A percentile compares a stretch with the other conserved stretches of the same genome.
Conservation (phyloP, 2,113 vertebrate species). For the Pseudorasbora parva region DNA sequence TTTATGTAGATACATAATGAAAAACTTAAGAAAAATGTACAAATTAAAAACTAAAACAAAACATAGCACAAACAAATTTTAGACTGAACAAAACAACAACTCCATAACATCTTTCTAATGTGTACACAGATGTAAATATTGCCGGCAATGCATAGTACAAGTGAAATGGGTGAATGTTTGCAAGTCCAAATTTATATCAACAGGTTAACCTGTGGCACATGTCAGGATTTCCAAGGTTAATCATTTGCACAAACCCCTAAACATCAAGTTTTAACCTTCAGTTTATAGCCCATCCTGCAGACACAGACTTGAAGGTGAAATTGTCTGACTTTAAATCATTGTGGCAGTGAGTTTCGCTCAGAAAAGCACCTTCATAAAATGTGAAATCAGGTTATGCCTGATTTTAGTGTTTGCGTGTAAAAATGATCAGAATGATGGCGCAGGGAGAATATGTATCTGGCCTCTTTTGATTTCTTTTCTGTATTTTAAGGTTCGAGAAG, state of each 20-base stretch:
- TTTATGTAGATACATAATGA: too few relatives aligned
- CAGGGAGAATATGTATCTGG: background rate
- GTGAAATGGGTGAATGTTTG: too few relatives aligned
- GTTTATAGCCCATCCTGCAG: too few relatives aligned
- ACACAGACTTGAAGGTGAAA: background rate
- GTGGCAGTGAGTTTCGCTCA: background rate
- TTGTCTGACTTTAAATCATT: background rate
- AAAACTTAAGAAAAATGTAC: too few relatives aligned
- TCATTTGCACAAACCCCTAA: background rate
- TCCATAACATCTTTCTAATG: too few relatives aligned
- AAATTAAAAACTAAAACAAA: too few relatives aligned
- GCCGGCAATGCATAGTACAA: too few relatives aligned
- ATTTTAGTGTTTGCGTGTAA: background rate
- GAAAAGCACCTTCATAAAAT: background rate
- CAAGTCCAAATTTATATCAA: too few relatives aligned
- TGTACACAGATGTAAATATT: too few relatives aligned
- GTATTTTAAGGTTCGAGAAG: constrained; percentile 80
- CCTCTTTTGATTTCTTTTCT: background rate
- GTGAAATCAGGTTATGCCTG: background rate
- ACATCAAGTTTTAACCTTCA: background rate
- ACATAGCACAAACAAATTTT: too few relatives aligned
- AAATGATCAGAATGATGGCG: background rate
- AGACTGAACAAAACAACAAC: too few relatives aligned
- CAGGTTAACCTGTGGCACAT: too few relatives aligned
- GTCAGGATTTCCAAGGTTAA: background rate